Evolutionary conservation across 2,113 vertebrate species (phyloP), one percentile per base, ranked within the genome.

Genomic region (Podarcis muralis): DNA sequence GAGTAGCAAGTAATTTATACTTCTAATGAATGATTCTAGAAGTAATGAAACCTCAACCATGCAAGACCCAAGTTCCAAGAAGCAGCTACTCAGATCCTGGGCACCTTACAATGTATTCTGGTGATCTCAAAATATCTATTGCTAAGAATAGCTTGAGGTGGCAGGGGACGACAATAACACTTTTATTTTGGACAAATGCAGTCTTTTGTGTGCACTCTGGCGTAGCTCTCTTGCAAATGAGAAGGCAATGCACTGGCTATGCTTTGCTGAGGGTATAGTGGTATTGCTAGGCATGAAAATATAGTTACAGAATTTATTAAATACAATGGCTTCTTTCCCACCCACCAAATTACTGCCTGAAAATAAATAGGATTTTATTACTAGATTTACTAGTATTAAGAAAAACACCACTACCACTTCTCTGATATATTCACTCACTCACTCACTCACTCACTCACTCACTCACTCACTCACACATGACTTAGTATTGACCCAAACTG

Each of bases 1-100:
- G 25, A 68, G 27, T 87, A 88, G 78, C 25, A 57, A 88, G 53
- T 75, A 85, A 62, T 62, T 85, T 62, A 23, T 27, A n/a, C 69
- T 85, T 85, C 23, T 23, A 85, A 85, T 76, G 71, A 37, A 75
- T 62, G 53, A 72, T 62, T 53, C 53, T 62, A 35, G 30, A 27
- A 1, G 43, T 25, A 30, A n/a, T 69, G 35, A 75, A 74, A 75
- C 48, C 69, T 74, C 83, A 90, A 72, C 87, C 43, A 22, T 81
- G 53, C 37, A 91, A 68, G 35, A 32, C 0, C 4, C 71, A 65
- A 25, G 4, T 11, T 13, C n/a, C 27, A 57, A 83, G 0, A 30
- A 69, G 87, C 48, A 37, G 6, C 4, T 66, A 1, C 35, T n/a
- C 8, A 1, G 1, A 57, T 6, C 37, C 23, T 23, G n/a, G 71